phyloP scores from a whole-genome alignment of 1,140 invertebrate species.

The Macrostomum lignano region DNA sequence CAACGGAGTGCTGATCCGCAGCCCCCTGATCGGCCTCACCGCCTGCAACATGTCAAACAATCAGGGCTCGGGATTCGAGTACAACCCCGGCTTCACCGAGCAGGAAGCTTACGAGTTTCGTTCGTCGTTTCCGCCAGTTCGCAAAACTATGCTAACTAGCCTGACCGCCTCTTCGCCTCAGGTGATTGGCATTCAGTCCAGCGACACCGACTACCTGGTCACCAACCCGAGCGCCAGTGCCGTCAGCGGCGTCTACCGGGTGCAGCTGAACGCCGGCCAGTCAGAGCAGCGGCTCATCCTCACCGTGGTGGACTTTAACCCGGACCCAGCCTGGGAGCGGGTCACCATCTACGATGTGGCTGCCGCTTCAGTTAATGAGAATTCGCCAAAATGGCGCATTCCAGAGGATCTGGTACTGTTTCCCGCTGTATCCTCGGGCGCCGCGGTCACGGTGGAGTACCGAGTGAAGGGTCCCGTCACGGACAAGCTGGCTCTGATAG shows the following conservation, averaged over 20 bases:
- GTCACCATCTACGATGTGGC: slow-evolving; percentile 14
- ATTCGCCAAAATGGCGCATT: slow-evolving; percentile 13
- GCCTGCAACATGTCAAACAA: slow-evolving; percentile 34
- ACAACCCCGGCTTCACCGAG: slow-evolving; percentile 57
- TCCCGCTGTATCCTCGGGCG: slow-evolving; percentile 13
- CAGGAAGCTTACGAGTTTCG: slow-evolving; percentile 16
- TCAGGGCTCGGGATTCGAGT: slow-evolving; percentile 52
- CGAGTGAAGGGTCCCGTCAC: slow-evolving; percentile 13
- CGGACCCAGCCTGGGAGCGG: slow-evolving; percentile 14
- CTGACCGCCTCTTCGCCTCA: no score
- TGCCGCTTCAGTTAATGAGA: slow-evolving; percentile 7
- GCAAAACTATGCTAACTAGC: background rate
- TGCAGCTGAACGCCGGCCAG: no score
- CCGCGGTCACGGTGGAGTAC: slow-evolving; percentile 13
- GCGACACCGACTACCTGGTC: no score
- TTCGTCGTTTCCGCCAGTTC: background rate
- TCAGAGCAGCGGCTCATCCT: slow-evolving; percentile 6
- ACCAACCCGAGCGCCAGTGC: no score
- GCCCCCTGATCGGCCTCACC: slow-evolving; percentile 12
- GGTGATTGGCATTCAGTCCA: no score
- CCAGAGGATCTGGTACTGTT: slow-evolving; percentile 23
- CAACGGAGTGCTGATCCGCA: slow-evolving; percentile 15
- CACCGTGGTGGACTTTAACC: slow-evolving; percentile 21
- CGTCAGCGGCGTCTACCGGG: no score
- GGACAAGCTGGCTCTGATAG: slow-evolving; percentile 18